These are phyloP conservation scores for Bradysia coprophila DNA, from an alignment of 1,140 invertebrate species.

Conservation along the genomic window DNA sequence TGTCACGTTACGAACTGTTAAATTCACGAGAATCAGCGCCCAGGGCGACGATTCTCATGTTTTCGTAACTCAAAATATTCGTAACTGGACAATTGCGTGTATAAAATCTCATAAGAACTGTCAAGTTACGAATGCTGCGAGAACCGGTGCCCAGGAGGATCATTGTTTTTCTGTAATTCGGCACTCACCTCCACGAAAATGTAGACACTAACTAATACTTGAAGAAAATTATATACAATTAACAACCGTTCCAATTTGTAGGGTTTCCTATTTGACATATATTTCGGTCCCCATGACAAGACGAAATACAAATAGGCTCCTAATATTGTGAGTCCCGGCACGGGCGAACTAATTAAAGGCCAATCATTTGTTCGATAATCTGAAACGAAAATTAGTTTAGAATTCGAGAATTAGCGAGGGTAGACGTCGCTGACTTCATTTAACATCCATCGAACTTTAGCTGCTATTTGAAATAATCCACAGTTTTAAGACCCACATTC, in stretches of 20 bases:
- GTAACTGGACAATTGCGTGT: no score
- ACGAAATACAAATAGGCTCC: constrained; percentile 53
- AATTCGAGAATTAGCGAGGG: constrained; percentile 6
- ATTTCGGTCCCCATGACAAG: constrained; percentile 50
- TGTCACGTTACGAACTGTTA: not conserved
- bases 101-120: no score
- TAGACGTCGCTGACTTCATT: not conserved
- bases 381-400: constrained; percentile 16
- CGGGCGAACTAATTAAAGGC: constrained; percentile 60
- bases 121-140: no score
- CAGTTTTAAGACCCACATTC: not conserved
- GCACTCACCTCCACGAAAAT: constrained; percentile 44
- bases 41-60: no score
- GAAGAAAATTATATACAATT: constrained; percentile 63
- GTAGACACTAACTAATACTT: constrained; percentile 55
- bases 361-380: constrained; percentile 69
- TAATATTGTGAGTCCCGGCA: constrained; percentile 49
- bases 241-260: constrained; percentile 57
- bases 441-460: not conserved
- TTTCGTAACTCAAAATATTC: no score
- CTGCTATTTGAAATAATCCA: constrained; percentile 4
- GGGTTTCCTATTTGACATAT: constrained; percentile 64
- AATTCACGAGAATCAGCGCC: no score
- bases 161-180: no score
- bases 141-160: no score